Evolutionary conservation across 2,113 vertebrate genomes (phyloP).

Genomic region (Podarcis muralis): DNA sequence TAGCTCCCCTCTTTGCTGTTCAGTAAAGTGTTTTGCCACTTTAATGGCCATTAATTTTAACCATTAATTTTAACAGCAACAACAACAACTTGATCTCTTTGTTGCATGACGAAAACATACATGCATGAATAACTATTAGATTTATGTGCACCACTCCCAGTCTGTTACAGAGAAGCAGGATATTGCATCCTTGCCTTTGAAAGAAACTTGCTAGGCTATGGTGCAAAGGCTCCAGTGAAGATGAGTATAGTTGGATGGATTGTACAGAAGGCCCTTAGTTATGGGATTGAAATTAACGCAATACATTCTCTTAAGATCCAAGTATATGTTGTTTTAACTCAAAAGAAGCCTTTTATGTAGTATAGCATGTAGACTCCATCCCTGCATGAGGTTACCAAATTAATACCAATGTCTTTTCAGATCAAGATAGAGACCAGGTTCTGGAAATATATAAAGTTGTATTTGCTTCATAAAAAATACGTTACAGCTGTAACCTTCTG

Average conservation of each 20-base stretch:
- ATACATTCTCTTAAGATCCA: background rate
- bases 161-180: background rate
- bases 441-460: background rate
- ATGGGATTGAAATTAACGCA: background rate
- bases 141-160: background rate
- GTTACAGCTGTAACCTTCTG: background rate
- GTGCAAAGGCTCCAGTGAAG: background rate
- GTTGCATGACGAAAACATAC: background rate
- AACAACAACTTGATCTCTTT: background rate
- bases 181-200: background rate
- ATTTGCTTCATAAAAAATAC: background rate
- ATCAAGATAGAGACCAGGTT: background rate
- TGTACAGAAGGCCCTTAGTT: background rate
- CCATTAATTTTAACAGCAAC: background rate
- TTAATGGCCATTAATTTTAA: background rate
- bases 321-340: background rate
- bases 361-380: background rate
- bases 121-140: background rate
- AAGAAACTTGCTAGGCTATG: background rate
- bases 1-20: background rate
- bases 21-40: background rate
- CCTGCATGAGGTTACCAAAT: background rate
- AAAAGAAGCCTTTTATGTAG: background rate
- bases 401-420: background rate
- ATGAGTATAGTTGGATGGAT: background rate